Evolutionary conservation across 2,113 vertebrate species (phyloP).

Genomic region (Pionites leucogaster): DNA sequence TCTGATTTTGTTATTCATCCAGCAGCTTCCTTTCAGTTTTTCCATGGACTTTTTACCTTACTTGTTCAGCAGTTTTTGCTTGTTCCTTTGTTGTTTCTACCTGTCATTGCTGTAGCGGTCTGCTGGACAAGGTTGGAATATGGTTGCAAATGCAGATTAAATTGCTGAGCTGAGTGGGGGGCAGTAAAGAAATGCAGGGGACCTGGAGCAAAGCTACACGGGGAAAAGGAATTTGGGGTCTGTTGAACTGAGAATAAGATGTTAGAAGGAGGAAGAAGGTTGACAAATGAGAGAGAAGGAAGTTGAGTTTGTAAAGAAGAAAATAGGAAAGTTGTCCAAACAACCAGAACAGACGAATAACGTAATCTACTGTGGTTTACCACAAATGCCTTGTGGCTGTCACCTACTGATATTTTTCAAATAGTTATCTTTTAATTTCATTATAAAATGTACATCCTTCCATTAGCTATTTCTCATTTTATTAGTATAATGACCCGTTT

Average conservation of each 20-base stretch:
- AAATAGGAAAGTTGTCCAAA: background rate
- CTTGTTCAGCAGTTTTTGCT: background rate
- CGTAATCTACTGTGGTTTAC: background rate
- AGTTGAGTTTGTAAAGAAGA: background rate
- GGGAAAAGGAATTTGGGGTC: background rate
- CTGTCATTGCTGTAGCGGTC: background rate
- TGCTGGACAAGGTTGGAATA: background rate
- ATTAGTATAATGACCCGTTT: slow-evolving; percentile 31
- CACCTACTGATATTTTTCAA: background rate
- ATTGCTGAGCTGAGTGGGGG: background rate
- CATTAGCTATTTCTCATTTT: slow-evolving; percentile 11
- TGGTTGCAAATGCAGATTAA: background rate
- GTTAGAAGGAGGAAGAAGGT: background rate
- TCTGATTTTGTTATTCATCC: background rate
- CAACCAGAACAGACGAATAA: background rate
- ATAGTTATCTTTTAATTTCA: background rate
- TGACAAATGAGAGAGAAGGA: background rate
- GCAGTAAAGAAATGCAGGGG: background rate
- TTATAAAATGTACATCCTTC: background rate
- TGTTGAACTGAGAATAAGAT: background rate
- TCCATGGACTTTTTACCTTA: background rate
- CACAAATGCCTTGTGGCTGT: background rate
- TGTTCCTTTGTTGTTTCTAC: background rate
- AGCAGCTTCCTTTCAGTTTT: background rate
- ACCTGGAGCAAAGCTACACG: background rate